phyloP scores from a whole-genome alignment of 2,797 vertebrate species.

The Crocidura indochinensis region DNA sequence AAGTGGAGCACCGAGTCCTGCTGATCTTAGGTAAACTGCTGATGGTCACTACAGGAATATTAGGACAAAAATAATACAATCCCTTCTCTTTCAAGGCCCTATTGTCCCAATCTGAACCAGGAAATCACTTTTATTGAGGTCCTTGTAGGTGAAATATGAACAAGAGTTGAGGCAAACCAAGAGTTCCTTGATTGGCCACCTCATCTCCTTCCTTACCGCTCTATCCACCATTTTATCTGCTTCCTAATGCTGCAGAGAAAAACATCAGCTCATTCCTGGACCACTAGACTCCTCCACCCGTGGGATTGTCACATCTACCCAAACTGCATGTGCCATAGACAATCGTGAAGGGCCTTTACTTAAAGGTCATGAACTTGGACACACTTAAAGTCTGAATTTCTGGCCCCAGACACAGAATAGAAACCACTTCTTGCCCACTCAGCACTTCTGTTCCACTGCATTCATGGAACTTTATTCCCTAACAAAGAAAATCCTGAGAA shows the following conservation, averaged over 20 bases:
- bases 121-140: constrained; percentile 11
- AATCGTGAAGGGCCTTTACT: not conserved
- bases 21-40: no score
- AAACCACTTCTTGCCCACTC: constrained; percentile 3
- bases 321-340: constrained; percentile 10
- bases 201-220: constrained; percentile 16
- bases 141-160: not conserved
- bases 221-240: not conserved
- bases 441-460: constrained; percentile 27
- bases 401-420: not conserved
- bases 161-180: constrained; percentile 41
- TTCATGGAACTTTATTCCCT: not conserved
- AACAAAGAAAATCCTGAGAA: constrained; percentile 42
- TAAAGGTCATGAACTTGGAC: not conserved
- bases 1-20: no score
- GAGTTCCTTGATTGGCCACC: not conserved
- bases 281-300: not conserved
- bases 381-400: constrained; percentile 52
- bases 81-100: not conserved
- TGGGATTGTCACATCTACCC: not conserved
- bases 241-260: not conserved
- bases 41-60: no score
- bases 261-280: no score
- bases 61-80: no score
- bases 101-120: not conserved